Evolutionary conservation across 2,797 vertebrate species (phyloP).

Genomic region (Adelosebastes latens): DNA sequence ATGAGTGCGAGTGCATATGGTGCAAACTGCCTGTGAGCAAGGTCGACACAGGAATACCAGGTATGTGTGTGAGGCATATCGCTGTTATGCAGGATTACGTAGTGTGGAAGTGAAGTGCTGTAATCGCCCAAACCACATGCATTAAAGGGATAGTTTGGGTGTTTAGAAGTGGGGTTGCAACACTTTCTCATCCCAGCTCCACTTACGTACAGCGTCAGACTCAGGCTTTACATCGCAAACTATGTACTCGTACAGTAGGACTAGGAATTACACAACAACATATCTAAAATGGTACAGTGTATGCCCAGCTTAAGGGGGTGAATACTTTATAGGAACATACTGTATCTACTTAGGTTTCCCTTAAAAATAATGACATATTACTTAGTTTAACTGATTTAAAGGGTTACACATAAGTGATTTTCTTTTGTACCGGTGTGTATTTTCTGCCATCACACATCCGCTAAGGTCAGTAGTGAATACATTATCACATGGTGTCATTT

Average conservation of each 20-base stretch:
- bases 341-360: not conserved
- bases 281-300: too few species aligned
- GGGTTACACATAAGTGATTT: not conserved
- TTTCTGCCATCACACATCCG: not conserved
- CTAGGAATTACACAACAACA: too few species aligned
- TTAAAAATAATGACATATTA: not conserved
- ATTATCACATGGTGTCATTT: conserved; percentile 14
- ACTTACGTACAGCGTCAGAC: too few species aligned
- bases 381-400: not conserved
- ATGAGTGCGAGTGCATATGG: not conserved
- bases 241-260: too few species aligned
- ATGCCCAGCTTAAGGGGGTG: too few species aligned
- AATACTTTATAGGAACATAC: not conserved
- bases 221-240: too few species aligned
- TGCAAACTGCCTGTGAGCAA: not conserved
- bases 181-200: not conserved
- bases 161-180: not conserved
- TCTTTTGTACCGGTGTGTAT: not conserved
- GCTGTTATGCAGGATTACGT: not conserved
- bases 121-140: not conserved
- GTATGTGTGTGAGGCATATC: not conserved
- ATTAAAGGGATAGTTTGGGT: not conserved
- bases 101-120: not conserved
- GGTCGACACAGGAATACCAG: not conserved
- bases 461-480: not conserved